phyloP scores from a whole-genome alignment of 2,113 vertebrate species.

The Melanerpes formicivorus region DNA sequence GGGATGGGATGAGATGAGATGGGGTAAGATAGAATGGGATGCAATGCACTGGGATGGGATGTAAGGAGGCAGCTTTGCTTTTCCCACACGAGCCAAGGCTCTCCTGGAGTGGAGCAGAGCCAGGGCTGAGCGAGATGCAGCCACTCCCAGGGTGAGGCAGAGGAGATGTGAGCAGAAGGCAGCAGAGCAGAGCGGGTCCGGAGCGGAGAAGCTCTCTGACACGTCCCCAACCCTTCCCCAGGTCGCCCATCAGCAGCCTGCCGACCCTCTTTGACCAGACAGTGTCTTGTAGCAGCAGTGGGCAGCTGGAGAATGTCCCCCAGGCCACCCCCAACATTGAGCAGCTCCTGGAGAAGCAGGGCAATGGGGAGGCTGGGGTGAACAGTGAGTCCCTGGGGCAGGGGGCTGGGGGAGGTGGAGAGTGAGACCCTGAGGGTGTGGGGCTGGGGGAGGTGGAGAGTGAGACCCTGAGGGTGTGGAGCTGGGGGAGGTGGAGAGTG shows the following conservation, averaged over 20 bases:
- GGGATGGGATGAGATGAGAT: no score
- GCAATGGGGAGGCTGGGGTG: slow-evolving; percentile 90
- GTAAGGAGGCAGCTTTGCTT: background rate
- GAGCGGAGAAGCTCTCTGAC: background rate
- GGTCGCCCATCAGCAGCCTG: slow-evolving; percentile 94
- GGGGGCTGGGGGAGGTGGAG: slow-evolving; percentile 68
- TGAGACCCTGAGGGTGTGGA: no score
- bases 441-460: background rate
- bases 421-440: slow-evolving; percentile 80
- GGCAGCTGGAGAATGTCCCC: slow-evolving; percentile 85
- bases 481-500: no score
- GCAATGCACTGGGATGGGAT: background rate
- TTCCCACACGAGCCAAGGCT: accelerated
- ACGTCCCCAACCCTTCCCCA: background rate
- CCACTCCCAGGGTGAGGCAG: background rate
- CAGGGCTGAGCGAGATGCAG: background rate
- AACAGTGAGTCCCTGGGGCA: slow-evolving; percentile 86
- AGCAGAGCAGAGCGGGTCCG: background rate
- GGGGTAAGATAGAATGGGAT: no score
- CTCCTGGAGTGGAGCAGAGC: background rate
- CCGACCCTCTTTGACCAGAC: slow-evolving; percentile 92
- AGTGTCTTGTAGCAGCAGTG: slow-evolving; percentile 74
- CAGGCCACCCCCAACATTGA: slow-evolving; percentile 91
- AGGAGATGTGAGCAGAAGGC: background rate
- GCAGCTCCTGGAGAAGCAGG: slow-evolving; percentile 92